These are phyloP conservation scores for Butorides virescens DNA, from an alignment of 2,113 vertebrate genomes.

Conservation along the genomic window DNA sequence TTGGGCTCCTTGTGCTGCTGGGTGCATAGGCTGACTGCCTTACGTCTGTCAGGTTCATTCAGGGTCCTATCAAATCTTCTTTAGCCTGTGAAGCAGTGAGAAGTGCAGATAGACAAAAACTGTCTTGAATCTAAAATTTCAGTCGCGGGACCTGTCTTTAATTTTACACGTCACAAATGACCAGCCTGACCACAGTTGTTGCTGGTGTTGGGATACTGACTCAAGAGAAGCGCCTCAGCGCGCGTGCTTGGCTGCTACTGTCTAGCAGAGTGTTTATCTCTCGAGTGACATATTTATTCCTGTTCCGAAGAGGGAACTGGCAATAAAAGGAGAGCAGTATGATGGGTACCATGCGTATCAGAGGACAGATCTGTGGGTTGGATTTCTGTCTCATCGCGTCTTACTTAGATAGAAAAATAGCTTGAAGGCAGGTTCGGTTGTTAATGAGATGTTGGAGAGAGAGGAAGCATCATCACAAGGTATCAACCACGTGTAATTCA, in stretches of 20 bases:
- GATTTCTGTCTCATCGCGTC: not conserved
- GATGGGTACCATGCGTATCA: fast-evolving
- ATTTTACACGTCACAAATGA: not conserved
- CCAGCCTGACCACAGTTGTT: not conserved
- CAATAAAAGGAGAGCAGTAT: not conserved
- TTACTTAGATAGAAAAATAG: not conserved
- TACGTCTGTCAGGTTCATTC: fast-evolving
- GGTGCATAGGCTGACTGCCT: not conserved
- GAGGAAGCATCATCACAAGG: not conserved
- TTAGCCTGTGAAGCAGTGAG: not conserved
- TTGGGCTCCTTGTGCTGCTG: not conserved
- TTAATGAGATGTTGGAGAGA: not conserved
- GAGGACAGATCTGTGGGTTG: not conserved
- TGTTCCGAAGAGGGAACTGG: not conserved
- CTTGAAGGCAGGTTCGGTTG: not conserved
- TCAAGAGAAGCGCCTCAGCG: fast-evolving
- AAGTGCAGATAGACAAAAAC: not conserved
- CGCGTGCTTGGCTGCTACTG: not conserved
- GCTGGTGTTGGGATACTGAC: not conserved
- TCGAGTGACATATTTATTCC: not conserved
- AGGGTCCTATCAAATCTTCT: not conserved
- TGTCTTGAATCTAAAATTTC: not conserved
- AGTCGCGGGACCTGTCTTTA: not conserved
- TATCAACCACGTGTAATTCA: not conserved
- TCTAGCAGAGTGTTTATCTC: not conserved